Percentiles rank a stretch among this genome's conserved stretches.
phyloP scores from a whole-genome alignment of 2,888 invertebrate genomes.

The Drosophila mulleri region DNA sequence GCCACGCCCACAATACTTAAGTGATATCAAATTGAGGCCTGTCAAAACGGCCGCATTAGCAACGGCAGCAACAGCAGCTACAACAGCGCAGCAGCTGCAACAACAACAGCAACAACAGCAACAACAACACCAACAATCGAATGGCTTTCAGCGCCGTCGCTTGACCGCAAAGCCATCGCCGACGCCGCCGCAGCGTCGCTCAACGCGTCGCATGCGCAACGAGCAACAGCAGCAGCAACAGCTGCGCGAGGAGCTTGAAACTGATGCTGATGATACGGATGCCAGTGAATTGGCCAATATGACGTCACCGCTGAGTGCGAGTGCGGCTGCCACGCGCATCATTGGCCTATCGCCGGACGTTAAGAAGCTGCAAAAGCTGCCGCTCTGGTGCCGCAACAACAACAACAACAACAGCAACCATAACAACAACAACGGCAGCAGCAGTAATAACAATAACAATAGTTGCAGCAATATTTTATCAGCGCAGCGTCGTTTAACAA shows the following conservation, averaged over 20 bases:
- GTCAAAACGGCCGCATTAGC: conserved; percentile 37
- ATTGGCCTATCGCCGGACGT: conserved; percentile 71
- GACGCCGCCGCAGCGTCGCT: conserved; percentile 41
- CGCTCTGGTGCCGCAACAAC: conserved; percentile 59
- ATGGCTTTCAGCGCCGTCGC: conserved; percentile 51
- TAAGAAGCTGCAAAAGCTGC: conserved; percentile 65
- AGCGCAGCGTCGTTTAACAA: conserved; percentile 24
- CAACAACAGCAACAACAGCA: conserved; percentile 29
- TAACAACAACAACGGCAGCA: conserved; percentile 22
- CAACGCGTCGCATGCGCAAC: conserved; percentile 47
- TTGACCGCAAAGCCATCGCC: conserved; percentile 29
- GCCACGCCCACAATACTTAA: conserved; percentile 54
- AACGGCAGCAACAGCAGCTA: conserved; percentile 16
- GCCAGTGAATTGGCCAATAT: conserved; percentile 69
- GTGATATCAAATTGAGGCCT: conserved; percentile 58
- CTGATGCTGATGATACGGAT: conserved; percentile 65
- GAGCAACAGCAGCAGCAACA: conserved; percentile 40
- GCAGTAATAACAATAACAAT: conserved; percentile 23
- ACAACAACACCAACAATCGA: conserved; percentile 28
- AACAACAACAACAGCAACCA: conserved; percentile 18
- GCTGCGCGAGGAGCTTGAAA: conserved; percentile 35
- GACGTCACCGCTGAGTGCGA: conserved; percentile 68
- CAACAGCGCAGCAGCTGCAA: conserved; percentile 27
- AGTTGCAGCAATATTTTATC: not conserved
- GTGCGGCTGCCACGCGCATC: conserved; percentile 66